Evolutionary conservation across 2,888 invertebrate genomes (phyloP), one percentile per base, ranked within the genome.

Genomic region (Spilarctia lutea): DNA sequence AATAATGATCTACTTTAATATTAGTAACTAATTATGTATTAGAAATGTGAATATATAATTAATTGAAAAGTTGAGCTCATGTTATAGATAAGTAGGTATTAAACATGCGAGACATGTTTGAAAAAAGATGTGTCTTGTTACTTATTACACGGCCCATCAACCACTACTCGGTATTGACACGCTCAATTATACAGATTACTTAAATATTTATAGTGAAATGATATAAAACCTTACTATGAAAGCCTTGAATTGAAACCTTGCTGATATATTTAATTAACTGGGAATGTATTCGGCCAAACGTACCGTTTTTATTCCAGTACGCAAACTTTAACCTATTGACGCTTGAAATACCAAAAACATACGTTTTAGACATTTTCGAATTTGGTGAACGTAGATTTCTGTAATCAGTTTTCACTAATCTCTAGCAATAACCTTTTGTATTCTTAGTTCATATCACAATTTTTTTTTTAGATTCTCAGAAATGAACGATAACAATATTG

Each of bases 401-500:
- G 16, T 48, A 48, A 48, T 48, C 20, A 4, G 20, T 7, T 48
- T 48, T 48, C 48, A 48, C 45, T 16, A 13, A 4, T 45, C 45
- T n/a, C 11, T 56, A 3, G 11, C 11, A 39, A 39, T 11, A 11
- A n/a, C 13, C 60, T 27, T 27, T 60, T 20, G 20, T 48, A 3
- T 8, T 18, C 18, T 4, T 16, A 24, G 0, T 68, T 52, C 48
- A 74, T 56, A 35, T 33, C 33, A 74, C 27, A 75, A 82, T 66
- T 73, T 79, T 77, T 52, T 16, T 45, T 30, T 48, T 65, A 39
- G n/a, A 42, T 71, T 71, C 11, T 39, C 7, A 70, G 81, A 85
- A 83, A 86, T 83, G 83, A 85, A 86, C 83, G 85, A 74, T 83
- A 85, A 85, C 84, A 87, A 85, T 79, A 81, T 85, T 81, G 83